Base-by-base conservation (phyloP, 2,888 invertebrate genomes). In the Sesia bembeciformis region DNA sequence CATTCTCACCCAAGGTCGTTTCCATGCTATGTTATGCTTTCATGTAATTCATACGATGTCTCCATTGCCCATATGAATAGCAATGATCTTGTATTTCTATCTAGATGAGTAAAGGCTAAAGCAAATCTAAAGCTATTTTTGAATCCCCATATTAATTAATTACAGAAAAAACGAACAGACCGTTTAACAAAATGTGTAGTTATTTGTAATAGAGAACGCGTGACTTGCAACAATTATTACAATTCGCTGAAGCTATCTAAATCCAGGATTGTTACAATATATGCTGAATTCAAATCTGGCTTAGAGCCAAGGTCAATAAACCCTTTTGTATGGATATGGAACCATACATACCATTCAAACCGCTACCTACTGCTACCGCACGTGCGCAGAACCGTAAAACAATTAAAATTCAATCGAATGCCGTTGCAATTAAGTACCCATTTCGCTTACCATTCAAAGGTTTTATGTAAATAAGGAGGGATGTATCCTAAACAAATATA, bases 401-500 rank as follows among this genome's bases (percentile, higher is more conserved):
- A 72, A 74, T 67, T 67, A 62, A 79, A 73, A 70, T 66, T 72
- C 58, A 66, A 70, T 65, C 71, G 58, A 76, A 74, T 41, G 7
- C 3, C 51, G 3, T 43, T 55, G 57, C 57, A 60, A 66, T 75
- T 78, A 80, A 62, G 71, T 76, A 65, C 61, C 69, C 59, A 70
- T 76, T 76, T 81, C 60, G 65, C 61, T 56, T 68, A 67, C 59
- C 58, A 50, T 52, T 52, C 41, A 39, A 49, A 40, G 43, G 53
- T 40, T 58, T 61, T 74, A 78, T 79, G 80, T 81, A 84, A 84
- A 84, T 83, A 79, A 68, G 68, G 70, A 76, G 79, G 81, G 81
- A 74, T 79, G 78, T 75, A 81, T 81, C 87, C 86, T 86, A 84
- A 86, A 80, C 72, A 87, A 87, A 87, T 81, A 84, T 74, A 80